Base-by-base conservation (phyloP, 2,888 invertebrate species). In the Ormyrus pomaceus region DNA sequence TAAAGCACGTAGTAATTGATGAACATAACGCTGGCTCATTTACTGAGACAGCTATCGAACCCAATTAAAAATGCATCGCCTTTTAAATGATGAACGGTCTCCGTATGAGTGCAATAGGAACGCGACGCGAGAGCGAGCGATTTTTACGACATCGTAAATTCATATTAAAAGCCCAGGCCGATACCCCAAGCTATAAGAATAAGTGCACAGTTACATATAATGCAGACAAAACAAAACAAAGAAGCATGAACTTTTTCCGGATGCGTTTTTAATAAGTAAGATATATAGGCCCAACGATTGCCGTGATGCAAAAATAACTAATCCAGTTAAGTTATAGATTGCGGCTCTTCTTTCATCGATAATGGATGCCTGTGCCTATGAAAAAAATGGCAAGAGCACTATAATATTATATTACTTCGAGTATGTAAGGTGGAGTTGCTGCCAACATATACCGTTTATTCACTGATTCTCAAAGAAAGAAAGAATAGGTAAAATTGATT, bases 251-350 rank as follows among this genome's bases (percentile, higher is more conserved):
- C 73, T 59, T 72, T 78, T 72, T 34, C 50, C 45, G 4, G 9
- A 55, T 19, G 6, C 48, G 5, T 61, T 72, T 59, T 72, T 19
- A 61, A 77, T 77, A 71, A 77, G 58, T 78, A 59, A 78, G 53
- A n/a, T 13, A 6, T 11, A 46, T 62, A 50, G 53, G 46, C 48
- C 48, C 51, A 46, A 62, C 48, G 56, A 70, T 70, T 69, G 53
- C 64, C 1, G 34, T 45, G 7, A 70, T 56, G 62, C n/a, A 55
- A 53, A 62, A 61, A 55, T 65, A 65, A 66, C 50, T 34, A 66
- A 66, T 74, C 50, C 66, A 3, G 55, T 74, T 64, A 72, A 19
- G 19, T 10, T 55, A 68, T 45, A 13, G 45, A 50, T 64, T 50
- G 19, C 0, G 13, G 3, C 8, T 34, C 34, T 34, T 34, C 34